Conservation (phyloP, 2,888 invertebrate species). For the Pristionchus japonicus region DNA sequence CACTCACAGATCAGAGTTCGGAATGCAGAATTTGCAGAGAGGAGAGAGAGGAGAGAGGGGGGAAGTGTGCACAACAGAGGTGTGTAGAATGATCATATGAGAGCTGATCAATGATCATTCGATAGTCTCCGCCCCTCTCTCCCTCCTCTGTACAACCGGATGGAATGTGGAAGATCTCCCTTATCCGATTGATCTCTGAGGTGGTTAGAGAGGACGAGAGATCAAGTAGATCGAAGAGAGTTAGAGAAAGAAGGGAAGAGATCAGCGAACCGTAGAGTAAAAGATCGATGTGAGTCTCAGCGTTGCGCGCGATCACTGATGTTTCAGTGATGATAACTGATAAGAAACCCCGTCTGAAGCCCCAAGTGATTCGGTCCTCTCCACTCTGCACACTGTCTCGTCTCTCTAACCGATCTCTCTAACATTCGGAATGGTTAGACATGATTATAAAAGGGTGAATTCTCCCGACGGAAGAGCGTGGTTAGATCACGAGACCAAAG, state of each 20-base stretch:
- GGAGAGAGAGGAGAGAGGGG: background rate
- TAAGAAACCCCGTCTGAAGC: background rate
- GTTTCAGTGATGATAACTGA: background rate
- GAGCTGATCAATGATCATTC: conserved; percentile 15
- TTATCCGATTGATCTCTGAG: background rate
- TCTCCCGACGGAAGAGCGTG: background rate
- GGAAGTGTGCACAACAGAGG: background rate
- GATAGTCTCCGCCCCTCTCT: too few relatives aligned
- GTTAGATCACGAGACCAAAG: background rate
- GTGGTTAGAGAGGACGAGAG: background rate
- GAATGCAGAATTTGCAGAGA: background rate
- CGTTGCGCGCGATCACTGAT: conserved; percentile 1
- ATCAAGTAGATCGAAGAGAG: background rate
- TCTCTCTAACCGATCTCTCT: background rate
- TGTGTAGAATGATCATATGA: conserved; percentile 36
- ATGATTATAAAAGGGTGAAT: background rate
- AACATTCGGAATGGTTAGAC: background rate
- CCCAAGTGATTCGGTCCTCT: background rate
- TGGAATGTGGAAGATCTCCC: background rate
- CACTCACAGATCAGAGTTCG: conserved; percentile 2
- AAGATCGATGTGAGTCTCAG: background rate
- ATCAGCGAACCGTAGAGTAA: background rate
- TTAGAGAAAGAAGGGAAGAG: background rate
- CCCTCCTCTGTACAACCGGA: background rate
- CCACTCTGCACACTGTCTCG: background rate